Percentiles rank a stretch among this genome's conserved stretches.
phyloP scores from a whole-genome alignment of 2,888 invertebrate species.

The Sabellastarte sp. region DNA sequence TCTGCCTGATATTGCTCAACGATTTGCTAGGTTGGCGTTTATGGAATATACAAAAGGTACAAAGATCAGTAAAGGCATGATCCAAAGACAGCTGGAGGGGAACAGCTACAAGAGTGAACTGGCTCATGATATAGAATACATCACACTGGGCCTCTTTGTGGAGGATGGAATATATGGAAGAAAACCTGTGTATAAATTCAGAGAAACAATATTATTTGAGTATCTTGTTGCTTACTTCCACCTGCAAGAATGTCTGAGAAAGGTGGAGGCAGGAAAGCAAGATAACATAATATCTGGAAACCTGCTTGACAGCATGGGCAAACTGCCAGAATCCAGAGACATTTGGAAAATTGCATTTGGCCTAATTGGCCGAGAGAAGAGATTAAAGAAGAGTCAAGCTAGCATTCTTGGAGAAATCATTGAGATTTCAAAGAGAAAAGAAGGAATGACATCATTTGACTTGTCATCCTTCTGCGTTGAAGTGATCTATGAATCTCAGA shows the following conservation, averaged over 20 bases:
- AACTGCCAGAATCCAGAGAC: slow-evolving; percentile 20
- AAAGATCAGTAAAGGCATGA: slow-evolving; percentile 11
- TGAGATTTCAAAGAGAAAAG: slow-evolving; percentile 10
- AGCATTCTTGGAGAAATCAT: slow-evolving; percentile 16
- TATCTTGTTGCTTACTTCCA: slow-evolving; percentile 20
- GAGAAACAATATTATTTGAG: slow-evolving; percentile 14
- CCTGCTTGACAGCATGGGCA: slow-evolving; percentile 16
- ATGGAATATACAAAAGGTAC: slow-evolving; percentile 1
- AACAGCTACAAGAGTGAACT: background rate
- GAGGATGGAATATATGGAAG: background rate
- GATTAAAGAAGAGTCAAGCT: slow-evolving; percentile 7
- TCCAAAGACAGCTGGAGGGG: background rate
- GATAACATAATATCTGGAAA: slow-evolving; percentile 3
- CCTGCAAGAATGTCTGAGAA: slow-evolving; percentile 9
- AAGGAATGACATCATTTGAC: slow-evolving; percentile 17
- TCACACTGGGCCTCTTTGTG: slow-evolving; percentile 7
- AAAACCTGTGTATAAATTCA: slow-evolving; percentile 17
- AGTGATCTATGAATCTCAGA: slow-evolving; percentile 24
- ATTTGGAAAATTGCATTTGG: slow-evolving; percentile 27
- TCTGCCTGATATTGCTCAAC: slow-evolving; percentile 7
- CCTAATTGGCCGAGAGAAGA: slow-evolving; percentile 9
- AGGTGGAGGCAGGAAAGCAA: slow-evolving; percentile 5
- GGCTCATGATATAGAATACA: background rate
- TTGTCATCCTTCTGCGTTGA: slow-evolving; percentile 26
- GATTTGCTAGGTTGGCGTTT: slow-evolving; percentile 15